Conservation (phyloP, 23 tunicate species). For the Aplidium turbinatum region DNA sequence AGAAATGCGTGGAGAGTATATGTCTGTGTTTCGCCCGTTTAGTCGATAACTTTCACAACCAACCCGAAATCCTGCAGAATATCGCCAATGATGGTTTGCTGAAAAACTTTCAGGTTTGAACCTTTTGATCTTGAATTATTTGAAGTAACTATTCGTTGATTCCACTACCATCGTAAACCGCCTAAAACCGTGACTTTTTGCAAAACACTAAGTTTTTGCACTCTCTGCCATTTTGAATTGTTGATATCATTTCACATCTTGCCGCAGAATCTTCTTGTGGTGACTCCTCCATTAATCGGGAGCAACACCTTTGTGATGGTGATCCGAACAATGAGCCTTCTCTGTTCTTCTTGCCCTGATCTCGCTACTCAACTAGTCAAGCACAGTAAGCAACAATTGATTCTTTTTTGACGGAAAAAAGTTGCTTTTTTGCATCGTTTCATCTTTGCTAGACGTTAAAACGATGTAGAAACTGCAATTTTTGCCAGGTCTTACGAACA, state of each 20-base stretch:
- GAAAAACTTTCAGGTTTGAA: slow-evolving; percentile 62
- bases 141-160: too few species aligned
- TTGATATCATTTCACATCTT: too few species aligned
- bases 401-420: too few species aligned
- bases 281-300: slow-evolving; percentile 70
- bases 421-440: too few species aligned
- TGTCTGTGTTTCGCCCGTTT: slow-evolving; percentile 87
- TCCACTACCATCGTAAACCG: too few species aligned
- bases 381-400: slow-evolving; percentile 83
- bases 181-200: too few species aligned
- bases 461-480: too few species aligned
- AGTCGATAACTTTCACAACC: slow-evolving; percentile 69
- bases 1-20: slow-evolving; percentile 83
- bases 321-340: slow-evolving; percentile 69
- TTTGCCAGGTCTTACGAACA: too few species aligned
- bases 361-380: slow-evolving; percentile 66
- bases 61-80: slow-evolving; percentile 39
- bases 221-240: too few species aligned
- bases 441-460: too few species aligned
- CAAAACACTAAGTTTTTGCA: too few species aligned
- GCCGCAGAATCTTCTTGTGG: slow-evolving; percentile 54
- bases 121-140: background rate
- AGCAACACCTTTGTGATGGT: slow-evolving; percentile 93
- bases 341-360: slow-evolving; percentile 68
- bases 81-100: slow-evolving; percentile 60